A percentile compares a stretch with the other conserved stretches of the same genome.
Evolutionary conservation across 2,888 invertebrate genomes (phyloP).

Genomic region (Myopa testacea): DNA sequence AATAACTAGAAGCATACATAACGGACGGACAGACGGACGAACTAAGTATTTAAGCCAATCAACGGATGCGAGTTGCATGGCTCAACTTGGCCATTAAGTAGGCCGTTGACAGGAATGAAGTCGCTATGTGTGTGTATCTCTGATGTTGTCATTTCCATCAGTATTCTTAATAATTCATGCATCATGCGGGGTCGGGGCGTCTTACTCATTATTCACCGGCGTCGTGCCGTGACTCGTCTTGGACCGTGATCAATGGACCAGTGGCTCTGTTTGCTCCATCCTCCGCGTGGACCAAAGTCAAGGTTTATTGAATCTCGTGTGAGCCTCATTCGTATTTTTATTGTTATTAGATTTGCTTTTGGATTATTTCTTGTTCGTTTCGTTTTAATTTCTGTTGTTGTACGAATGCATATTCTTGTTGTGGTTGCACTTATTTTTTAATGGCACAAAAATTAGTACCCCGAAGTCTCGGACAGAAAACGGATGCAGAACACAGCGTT

Average conservation of each 20-base stretch:
- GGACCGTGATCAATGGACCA: not conserved
- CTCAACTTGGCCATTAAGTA: conserved; percentile 51
- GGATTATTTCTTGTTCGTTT: not conserved
- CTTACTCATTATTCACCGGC: no score
- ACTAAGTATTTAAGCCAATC: conserved; percentile 5
- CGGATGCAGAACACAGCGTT: conserved; percentile 13
- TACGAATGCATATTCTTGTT: not conserved
- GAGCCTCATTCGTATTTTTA: conserved; percentile 35
- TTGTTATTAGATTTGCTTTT: not conserved
- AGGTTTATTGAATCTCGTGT: conserved; percentile 48
- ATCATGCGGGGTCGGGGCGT: not conserved
- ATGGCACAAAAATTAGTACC: not conserved
- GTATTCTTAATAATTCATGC: conserved; percentile 24
- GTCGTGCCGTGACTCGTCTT: not conserved
- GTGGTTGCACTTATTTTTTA: not conserved
- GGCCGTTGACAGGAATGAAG: conserved; percentile 57
- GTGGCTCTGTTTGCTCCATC: no score
- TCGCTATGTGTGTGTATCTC: not conserved
- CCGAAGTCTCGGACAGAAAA: not conserved
- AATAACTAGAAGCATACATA: conserved; percentile 57
- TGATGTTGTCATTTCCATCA: conserved; percentile 27
- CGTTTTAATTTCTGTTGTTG: not conserved
- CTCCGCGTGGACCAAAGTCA: conserved; percentile 54
- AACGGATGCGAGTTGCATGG: conserved; percentile 7
- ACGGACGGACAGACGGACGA: not conserved